Conservation (phyloP, 2,888 invertebrate species). For the Troides oblongomaculatus region DNA sequence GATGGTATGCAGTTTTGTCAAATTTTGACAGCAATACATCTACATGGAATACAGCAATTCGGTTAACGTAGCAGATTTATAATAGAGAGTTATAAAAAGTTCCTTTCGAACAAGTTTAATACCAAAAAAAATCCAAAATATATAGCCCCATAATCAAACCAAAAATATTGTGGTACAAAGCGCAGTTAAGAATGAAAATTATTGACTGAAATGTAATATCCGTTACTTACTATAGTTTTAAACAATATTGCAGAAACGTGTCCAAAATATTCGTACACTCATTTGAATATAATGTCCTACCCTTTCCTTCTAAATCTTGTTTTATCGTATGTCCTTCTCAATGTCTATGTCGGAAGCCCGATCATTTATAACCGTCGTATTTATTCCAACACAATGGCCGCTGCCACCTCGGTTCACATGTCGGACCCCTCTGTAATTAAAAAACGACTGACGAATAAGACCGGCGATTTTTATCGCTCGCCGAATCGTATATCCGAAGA, state of each 20-base stretch:
- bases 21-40: no score
- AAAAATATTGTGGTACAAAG: neutral
- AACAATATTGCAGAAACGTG: slow-evolving; percentile 33
- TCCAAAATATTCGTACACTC: slow-evolving; percentile 40
- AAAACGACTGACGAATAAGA: slow-evolving; percentile 78
- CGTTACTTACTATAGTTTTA: neutral
- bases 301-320: slow-evolving; percentile 44
- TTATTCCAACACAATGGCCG: slow-evolving; percentile 71
- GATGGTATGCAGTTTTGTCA: no score
- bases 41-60: no score
- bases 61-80: no score
- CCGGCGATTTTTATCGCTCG: slow-evolving; percentile 77
- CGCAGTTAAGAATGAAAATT: neutral
- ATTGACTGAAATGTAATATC: neutral
- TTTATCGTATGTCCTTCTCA: slow-evolving; percentile 53
- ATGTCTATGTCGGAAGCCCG: slow-evolving; percentile 55
- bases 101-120: no score
- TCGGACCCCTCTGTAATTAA: slow-evolving; percentile 76
- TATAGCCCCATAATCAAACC: no score
- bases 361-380: slow-evolving; percentile 70
- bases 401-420: slow-evolving; percentile 71
- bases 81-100: no score
- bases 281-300: slow-evolving; percentile 42
- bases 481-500: slow-evolving; percentile 74
- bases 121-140: no score